A percentile compares a stretch with the other conserved stretches of the same genome.
Evolutionary conservation across 2,888 invertebrate species (phyloP).

Genomic region (Anoncus sp.): DNA sequence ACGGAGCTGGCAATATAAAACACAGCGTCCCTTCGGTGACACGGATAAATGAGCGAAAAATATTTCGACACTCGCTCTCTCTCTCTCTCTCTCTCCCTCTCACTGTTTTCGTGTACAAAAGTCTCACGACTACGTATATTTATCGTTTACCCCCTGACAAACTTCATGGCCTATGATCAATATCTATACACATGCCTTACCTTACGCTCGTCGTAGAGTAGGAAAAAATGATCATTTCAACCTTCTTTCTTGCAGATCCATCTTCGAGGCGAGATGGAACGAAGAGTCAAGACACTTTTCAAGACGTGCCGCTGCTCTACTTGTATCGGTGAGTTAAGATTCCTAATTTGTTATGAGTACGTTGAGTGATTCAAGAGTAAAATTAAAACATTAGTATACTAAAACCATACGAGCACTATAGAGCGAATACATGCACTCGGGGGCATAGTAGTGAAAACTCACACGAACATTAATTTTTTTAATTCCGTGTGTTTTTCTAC

Average conservation of each 20-base stretch:
- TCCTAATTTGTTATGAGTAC: neutral
- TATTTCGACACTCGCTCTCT: constrained; percentile 48
- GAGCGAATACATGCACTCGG: too few relatives aligned
- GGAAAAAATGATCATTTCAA: constrained; percentile 27
- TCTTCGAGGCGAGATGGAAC: constrained; percentile 86
- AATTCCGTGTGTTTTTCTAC: too few relatives aligned
- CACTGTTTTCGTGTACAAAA: neutral
- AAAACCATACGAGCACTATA: neutral
- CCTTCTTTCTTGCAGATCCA: constrained; percentile 83
- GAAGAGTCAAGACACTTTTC: constrained; percentile 86
- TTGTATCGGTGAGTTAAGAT: constrained; percentile 85
- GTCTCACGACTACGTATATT: neutral
- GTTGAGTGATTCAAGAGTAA: neutral
- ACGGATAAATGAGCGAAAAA: constrained; percentile 60
- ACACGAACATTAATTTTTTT: too few relatives aligned
- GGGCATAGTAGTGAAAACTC: too few relatives aligned
- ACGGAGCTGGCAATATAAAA: constrained; percentile 1
- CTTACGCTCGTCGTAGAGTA: neutral
- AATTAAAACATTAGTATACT: neutral
- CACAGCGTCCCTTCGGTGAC: constrained; percentile 38
- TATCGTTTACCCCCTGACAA: constrained; percentile 20
- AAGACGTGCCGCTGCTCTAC: constrained; percentile 86
- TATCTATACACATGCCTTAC: neutral
- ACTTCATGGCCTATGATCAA: constrained; percentile 11
- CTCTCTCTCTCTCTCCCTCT: neutral